Evolutionary conservation across 1,140 invertebrate genomes (phyloP).

Genomic region (Lepidotrigona ventralis): DNA sequence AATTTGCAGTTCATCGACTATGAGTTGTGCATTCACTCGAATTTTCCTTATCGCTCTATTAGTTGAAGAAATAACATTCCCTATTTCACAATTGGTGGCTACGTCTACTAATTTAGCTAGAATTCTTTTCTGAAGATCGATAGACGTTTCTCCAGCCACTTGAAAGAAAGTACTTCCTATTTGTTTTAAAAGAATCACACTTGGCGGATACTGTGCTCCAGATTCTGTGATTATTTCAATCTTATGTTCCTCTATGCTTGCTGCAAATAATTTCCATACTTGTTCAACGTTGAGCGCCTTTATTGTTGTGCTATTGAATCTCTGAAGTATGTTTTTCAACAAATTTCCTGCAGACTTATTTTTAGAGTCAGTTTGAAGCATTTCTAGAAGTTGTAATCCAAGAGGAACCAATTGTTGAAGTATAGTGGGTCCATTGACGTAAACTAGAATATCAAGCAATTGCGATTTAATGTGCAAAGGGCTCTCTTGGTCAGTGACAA

Average conservation of each 20-base stretch:
- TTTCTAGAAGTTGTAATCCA: slow-evolving; percentile 65
- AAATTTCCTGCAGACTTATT: slow-evolving; percentile 63
- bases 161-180: slow-evolving; percentile 81
- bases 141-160: slow-evolving; percentile 55
- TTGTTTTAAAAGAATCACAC: slow-evolving; percentile 77
- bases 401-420: slow-evolving; percentile 72
- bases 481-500: slow-evolving; percentile 57
- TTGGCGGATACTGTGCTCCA: slow-evolving; percentile 51
- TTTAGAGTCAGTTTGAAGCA: slow-evolving; percentile 29
- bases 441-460: slow-evolving; percentile 78
- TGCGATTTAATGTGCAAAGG: slow-evolving; percentile 78
- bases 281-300: slow-evolving; percentile 71
- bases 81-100: slow-evolving; percentile 73
- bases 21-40: slow-evolving; percentile 83
- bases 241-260: slow-evolving; percentile 62
- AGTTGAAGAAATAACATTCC: slow-evolving; percentile 81
- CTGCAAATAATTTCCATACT: slow-evolving; percentile 74
- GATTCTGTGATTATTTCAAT: slow-evolving; percentile 51
- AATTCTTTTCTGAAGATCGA: slow-evolving; percentile 68
- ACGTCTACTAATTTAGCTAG: slow-evolving; percentile 74
- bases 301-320: slow-evolving; percentile 72
- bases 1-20: slow-evolving; percentile 82
- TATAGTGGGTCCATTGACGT: slow-evolving; percentile 81
- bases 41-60: slow-evolving; percentile 87
- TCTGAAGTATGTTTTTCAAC: slow-evolving; percentile 72